Evolutionary conservation across 1,140 invertebrate species (phyloP).

Genomic region (Brachionus calyciflorus): DNA sequence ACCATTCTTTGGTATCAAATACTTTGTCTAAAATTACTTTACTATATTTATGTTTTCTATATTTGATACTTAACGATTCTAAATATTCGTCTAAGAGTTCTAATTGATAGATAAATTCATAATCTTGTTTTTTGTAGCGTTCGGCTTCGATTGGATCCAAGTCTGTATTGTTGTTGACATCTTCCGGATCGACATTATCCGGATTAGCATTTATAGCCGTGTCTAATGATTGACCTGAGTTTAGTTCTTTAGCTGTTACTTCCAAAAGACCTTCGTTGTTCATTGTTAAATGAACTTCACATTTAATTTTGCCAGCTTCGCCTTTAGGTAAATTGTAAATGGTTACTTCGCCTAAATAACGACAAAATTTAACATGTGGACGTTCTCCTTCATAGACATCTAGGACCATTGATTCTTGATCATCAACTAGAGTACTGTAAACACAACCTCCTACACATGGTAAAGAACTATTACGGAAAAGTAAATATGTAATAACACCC

Average conservation of each 20-base stretch:
- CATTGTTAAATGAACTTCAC: conserved; percentile 41
- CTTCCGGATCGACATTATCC: conserved; percentile 11
- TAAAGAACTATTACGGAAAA: conserved; percentile 36
- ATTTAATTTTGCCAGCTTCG: conserved; percentile 34
- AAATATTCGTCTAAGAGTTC: conserved; percentile 34
- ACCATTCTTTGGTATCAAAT: conserved; percentile 44
- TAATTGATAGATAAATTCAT: conserved; percentile 37
- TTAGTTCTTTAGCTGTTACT: conserved; percentile 22
- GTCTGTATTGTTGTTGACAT: conserved; percentile 27
- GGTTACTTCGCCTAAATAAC: conserved; percentile 41
- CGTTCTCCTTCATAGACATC: conserved; percentile 44
- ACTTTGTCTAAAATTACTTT: not conserved
- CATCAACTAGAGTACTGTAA: conserved; percentile 39
- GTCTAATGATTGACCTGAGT: not conserved
- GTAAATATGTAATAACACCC: conserved; percentile 38
- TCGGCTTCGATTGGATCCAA: conserved; percentile 43
- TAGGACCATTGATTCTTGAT: conserved; percentile 34
- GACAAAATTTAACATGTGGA: conserved; percentile 44
- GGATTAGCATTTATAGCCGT: conserved; percentile 39
- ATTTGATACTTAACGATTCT: conserved; percentile 2
- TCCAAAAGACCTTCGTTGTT: conserved; percentile 41
- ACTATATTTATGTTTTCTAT: conserved; percentile 3
- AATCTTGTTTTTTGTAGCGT: conserved; percentile 36
- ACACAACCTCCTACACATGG: conserved; percentile 36
- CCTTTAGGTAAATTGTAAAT: conserved; percentile 40